Percentiles rank a stretch among this genome's conserved stretches.
Conservation (phyloP, 92 coral and sea anemone species). For the Desmophyllum pertusum region DNA sequence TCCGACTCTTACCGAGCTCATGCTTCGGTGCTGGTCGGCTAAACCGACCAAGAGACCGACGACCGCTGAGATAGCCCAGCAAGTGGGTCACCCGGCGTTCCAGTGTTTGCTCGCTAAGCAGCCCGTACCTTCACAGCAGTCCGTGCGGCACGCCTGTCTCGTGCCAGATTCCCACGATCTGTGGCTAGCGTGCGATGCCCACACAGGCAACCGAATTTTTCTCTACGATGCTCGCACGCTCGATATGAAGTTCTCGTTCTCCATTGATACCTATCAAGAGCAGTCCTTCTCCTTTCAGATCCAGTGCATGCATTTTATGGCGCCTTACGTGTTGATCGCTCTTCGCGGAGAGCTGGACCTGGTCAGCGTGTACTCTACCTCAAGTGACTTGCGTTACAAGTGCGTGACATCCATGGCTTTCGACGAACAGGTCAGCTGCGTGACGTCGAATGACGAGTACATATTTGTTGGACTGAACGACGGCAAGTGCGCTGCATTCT, state of each 20-base stretch:
- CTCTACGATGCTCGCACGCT: slow-evolving; percentile 72
- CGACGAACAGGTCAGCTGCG: slow-evolving; percentile 71
- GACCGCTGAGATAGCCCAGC: slow-evolving; percentile 71
- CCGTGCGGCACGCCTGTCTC: slow-evolving; percentile 88
- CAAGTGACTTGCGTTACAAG: slow-evolving; percentile 60
- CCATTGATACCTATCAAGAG: slow-evolving; percentile 71
- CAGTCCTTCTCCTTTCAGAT: slow-evolving; percentile 62
- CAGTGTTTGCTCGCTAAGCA: slow-evolving; percentile 86
- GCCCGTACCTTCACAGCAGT: slow-evolving; percentile 70
- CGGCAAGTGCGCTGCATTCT: slow-evolving; percentile 76
- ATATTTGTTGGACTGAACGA: slow-evolving; percentile 85
- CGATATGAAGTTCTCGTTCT: slow-evolving; percentile 73
- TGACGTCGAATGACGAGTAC: slow-evolving; percentile 78
- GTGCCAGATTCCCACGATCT: slow-evolving; percentile 71
- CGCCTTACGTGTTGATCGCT: slow-evolving; percentile 70
- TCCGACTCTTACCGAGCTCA: slow-evolving; percentile 85
- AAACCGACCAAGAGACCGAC: slow-evolving; percentile 83
- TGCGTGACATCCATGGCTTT: slow-evolving; percentile 60
- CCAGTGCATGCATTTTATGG: slow-evolving; percentile 73
- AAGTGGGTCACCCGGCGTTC: slow-evolving; percentile 85
- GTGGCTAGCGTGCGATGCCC: slow-evolving; percentile 90
- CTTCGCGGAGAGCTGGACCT: slow-evolving; percentile 70
- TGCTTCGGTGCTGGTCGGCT: slow-evolving; percentile 83
- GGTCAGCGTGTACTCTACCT: slow-evolving; percentile 64
- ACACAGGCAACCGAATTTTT: slow-evolving; percentile 67